A percentile compares a stretch with the other conserved stretches of the same genome.
Conservation (phyloP, 1,140 invertebrate species). For the Drosophila pandora region DNA sequence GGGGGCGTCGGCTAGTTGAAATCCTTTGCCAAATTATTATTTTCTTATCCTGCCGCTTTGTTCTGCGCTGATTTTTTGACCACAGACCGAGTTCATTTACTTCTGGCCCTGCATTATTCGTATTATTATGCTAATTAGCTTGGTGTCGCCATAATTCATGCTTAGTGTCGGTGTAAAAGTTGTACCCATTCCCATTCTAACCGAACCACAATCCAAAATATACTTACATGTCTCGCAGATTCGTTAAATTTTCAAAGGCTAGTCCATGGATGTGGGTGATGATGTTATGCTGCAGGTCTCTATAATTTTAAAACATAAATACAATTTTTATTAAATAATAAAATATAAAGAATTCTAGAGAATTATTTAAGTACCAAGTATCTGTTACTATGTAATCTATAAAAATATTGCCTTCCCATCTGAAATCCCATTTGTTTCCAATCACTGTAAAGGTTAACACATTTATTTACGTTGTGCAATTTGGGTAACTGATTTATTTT, state of each 20-base stretch:
- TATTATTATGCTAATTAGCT: slow-evolving; percentile 65
- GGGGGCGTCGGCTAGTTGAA: slow-evolving; percentile 2
- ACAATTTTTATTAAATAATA: too few relatives aligned
- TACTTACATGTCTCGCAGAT: slow-evolving; percentile 83
- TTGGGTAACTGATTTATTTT: slow-evolving; percentile 76
- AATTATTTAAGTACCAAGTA: too few relatives aligned
- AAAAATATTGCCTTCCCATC: slow-evolving; percentile 32
- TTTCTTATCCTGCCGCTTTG: slow-evolving; percentile 34
- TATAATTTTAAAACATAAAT: slow-evolving; percentile 9
- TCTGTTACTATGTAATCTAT: too few relatives aligned
- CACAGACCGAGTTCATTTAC: slow-evolving; percentile 43
- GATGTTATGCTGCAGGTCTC: slow-evolving; percentile 80
- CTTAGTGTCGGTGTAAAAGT: slow-evolving; percentile 45
- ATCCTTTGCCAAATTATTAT: slow-evolving; percentile 43
- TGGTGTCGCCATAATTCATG: slow-evolving; percentile 43
- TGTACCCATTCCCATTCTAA: neutral
- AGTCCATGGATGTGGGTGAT: slow-evolving; percentile 78
- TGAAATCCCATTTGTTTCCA: slow-evolving; percentile 19
- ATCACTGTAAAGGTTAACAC: slow-evolving; percentile 36
- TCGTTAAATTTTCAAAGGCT: slow-evolving; percentile 72
- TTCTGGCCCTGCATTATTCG: slow-evolving; percentile 40
- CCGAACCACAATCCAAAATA: neutral
- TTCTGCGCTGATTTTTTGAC: slow-evolving; percentile 21
- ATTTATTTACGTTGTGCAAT: slow-evolving; percentile 74
- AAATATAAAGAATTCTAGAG: too few relatives aligned